Evolutionary conservation across 2,113 vertebrate species (phyloP).

Genomic region (Leucoraja erinaceus): DNA sequence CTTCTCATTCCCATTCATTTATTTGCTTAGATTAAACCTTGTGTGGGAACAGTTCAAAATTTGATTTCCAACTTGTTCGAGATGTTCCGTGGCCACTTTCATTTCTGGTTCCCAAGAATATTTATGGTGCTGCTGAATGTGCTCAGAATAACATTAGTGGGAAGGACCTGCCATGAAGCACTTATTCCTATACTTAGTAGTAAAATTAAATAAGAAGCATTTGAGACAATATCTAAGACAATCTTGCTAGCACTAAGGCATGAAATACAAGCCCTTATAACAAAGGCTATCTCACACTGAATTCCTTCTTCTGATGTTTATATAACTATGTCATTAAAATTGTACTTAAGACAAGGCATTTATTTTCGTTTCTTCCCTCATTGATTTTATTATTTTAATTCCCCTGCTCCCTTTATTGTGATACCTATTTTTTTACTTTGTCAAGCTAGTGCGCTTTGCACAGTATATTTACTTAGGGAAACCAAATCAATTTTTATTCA

Average conservation of each 20-base stretch:
- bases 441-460: constrained; percentile 4
- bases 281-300: constrained; percentile 32
- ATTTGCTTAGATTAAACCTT: neutral
- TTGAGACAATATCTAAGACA: neutral
- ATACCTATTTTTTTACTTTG: constrained; percentile 16
- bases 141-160: neutral
- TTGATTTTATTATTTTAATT: constrained; percentile 30
- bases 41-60: neutral
- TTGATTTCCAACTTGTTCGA: neutral
- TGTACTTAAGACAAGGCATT: constrained; percentile 32
- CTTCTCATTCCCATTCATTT: too few relatives aligned
- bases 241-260: neutral
- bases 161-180: neutral
- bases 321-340: constrained; percentile 24
- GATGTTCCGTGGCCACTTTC: too few relatives aligned
- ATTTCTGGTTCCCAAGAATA: neutral
- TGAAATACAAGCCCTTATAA: constrained; percentile 6
- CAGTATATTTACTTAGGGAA: constrained; percentile 16
- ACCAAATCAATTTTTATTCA: constrained; percentile 16
- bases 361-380: constrained; percentile 32
- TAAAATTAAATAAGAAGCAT: neutral
- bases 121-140: neutral
- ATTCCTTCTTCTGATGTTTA: constrained; percentile 22
- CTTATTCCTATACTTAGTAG: neutral
- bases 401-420: constrained; percentile 33